phyloP scores from a whole-genome alignment of 2,797 vertebrate genomes.

The Arrhamphus sclerolepis region DNA sequence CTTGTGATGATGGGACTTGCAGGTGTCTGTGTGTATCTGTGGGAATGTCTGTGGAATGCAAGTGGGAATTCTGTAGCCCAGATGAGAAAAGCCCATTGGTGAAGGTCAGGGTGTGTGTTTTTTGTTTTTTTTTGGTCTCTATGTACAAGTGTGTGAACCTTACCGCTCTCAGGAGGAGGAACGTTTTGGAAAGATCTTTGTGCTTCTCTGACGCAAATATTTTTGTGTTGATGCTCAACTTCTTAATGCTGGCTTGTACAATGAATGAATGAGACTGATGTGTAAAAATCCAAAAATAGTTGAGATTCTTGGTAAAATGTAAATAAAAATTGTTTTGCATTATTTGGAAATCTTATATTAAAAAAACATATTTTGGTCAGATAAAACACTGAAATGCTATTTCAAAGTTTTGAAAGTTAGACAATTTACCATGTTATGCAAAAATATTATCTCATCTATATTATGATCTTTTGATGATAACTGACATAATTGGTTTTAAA shows the following conservation, averaged over 20 bases:
- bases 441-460: no score
- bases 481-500: no score
- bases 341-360: no score
- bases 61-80: slow-evolving; percentile 44
- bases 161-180: slow-evolving; percentile 5
- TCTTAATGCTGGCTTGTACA: not conserved
- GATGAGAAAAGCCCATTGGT: slow-evolving; percentile 47
- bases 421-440: no score
- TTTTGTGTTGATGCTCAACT: slow-evolving; percentile 10
- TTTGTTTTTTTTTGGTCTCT: not conserved
- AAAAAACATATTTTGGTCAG: no score
- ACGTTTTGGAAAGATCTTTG: slow-evolving; percentile 1
- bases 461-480: no score
- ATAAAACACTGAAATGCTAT: no score
- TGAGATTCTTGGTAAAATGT: no score
- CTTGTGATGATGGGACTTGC: slow-evolving; percentile 38
- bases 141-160: slow-evolving; percentile 2
- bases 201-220: not conserved
- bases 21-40: slow-evolving; percentile 34
- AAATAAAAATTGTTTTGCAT: no score
- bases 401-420: no score
- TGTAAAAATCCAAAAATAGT: no score
- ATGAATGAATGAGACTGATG: not conserved
- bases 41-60: slow-evolving; percentile 32
- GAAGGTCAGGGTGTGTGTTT: slow-evolving; percentile 20